Base-by-base conservation (phyloP, 2,113 vertebrate genomes). In the Semnornis frantzii region DNA sequence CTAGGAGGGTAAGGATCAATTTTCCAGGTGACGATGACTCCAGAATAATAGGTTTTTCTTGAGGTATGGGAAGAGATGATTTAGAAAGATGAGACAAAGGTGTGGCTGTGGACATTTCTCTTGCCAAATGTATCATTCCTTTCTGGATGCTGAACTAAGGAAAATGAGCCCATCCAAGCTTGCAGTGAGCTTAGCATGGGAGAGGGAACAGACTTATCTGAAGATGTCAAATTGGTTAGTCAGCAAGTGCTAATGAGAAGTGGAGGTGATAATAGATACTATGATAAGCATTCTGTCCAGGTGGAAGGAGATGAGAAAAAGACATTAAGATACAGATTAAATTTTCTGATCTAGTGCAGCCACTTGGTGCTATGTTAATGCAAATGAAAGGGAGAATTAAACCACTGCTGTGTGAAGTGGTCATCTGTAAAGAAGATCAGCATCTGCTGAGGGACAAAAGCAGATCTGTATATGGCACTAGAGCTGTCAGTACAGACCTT, bases 181-280 rank as follows among this genome's bases (percentile, higher is more conserved):
- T 12, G 3, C 54, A 75, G 74, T 21, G n/a, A 92, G 37, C 19
- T 72, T 64, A 52, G 21, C 20, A 46, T 25, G 10, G 54, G 37
- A 90, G 79, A 80, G 15, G 14, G 34, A 85, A 80, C 50, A 59
- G 75, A 68, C 24, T 74, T 48, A 68, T 11, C 64, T 64, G 62
- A 81, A 92, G 76, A 74, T 93, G 93, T 95, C 65, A 92, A 94
- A 88, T 68, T 68, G 57, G 15, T 44, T 85, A 60, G 42, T 89
- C 64, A 80, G 89, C 52, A 89, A 75, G 65, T 27, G 60, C 66
- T 90, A 92, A 88, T 71, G 85, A 86, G 85, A 93, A 95, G 48
- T 82, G 64, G 75, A 94, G 64, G 85, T 89, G 95, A 89, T 89
- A 96, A 91, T 68, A 82, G 75, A 87, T 79, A 77, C 59, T 48